These are phyloP conservation scores for Dasypus novemcinctus DNA, from an alignment of 2,113 vertebrate genomes.

Conservation along the genomic window DNA sequence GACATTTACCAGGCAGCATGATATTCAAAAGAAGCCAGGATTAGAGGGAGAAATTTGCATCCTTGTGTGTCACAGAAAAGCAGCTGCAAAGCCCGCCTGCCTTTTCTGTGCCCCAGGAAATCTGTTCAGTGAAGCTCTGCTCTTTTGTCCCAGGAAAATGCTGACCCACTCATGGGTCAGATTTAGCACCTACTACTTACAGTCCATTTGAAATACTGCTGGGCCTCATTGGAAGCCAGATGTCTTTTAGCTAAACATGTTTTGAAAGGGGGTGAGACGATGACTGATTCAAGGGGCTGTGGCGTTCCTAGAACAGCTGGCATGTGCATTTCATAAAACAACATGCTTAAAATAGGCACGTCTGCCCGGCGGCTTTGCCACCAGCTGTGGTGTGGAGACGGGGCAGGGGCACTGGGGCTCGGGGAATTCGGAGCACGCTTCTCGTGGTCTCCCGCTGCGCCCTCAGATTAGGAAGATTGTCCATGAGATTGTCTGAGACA, in stretches of 20 bases:
- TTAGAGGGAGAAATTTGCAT: not conserved
- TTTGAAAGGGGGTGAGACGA: slow-evolving; percentile 30
- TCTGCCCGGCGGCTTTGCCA: not conserved
- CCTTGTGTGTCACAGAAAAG: not conserved
- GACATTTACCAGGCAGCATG: not conserved
- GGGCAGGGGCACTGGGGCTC: not conserved
- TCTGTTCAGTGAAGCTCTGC: not conserved
- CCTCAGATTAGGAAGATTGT: slow-evolving; percentile 1
- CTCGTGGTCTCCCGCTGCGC: not conserved
- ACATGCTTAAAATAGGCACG: slow-evolving; percentile 52
- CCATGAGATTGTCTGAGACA: not conserved
- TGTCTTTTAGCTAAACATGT: not conserved
- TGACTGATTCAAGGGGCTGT: slow-evolving; percentile 15
- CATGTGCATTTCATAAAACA: slow-evolving; percentile 16
- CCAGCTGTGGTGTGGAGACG: not conserved
- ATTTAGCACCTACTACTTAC: not conserved
- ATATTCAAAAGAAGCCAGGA: slow-evolving; percentile 16
- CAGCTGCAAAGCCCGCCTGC: not conserved
- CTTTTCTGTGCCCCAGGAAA: not conserved
- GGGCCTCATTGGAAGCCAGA: not conserved
- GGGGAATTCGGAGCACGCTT: not conserved
- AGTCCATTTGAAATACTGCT: not conserved
- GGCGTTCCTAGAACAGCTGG: slow-evolving; percentile 38
- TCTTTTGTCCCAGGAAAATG: not conserved
- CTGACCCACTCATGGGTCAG: not conserved